Base-by-base conservation (phyloP, 1,140 invertebrate genomes). In the Samia ricini region DNA sequence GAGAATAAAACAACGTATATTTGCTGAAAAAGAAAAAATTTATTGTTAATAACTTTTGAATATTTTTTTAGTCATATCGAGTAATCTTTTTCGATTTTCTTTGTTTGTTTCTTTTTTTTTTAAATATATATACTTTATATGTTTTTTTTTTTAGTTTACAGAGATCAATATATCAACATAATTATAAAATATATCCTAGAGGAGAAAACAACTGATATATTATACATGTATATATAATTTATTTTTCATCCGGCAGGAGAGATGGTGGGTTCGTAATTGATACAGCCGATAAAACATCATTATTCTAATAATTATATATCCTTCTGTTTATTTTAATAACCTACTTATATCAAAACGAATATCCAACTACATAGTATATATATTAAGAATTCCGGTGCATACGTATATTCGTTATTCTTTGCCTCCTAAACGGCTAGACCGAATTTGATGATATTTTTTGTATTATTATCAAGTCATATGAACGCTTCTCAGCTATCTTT, bases 1-100 rank as follows among this genome's bases (percentile, higher is more conserved):
- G 69, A 61, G 63, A 59, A 50, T 15, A 15, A 20, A 50, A 50
- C 10, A 50, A 19, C 49, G n/a, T 50, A 26, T 52, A n/a, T 52
- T 60, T 75, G 66, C 80, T 83, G 79, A 76, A 82, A 77, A 79
- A 63, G 71, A 78, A 79, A 72, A 63, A 56, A 68, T 74, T 83
- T 74, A 73, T 71, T 76, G 66, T 71, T 64, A 48, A 58, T 73
- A 62, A 72, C 70, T 76, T 70, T 62, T 33, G n/a, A n/a, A n/a
- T n/a, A n/a, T 75, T 65, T 56, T 36, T 63, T 64, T 29, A 49
- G 63, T 42, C 33, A 42, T 42, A 15, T 64, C 63, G 67, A 71
- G 8, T 75, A 51, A 57, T 71, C 54, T 70, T 72, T 74, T 69
- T 70, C 66, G 60, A 62, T 64, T 61, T 61, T 49, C 54, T 64